phyloP scores from a whole-genome alignment of 2,797 vertebrate genomes.

The Sebastes elongatus region DNA sequence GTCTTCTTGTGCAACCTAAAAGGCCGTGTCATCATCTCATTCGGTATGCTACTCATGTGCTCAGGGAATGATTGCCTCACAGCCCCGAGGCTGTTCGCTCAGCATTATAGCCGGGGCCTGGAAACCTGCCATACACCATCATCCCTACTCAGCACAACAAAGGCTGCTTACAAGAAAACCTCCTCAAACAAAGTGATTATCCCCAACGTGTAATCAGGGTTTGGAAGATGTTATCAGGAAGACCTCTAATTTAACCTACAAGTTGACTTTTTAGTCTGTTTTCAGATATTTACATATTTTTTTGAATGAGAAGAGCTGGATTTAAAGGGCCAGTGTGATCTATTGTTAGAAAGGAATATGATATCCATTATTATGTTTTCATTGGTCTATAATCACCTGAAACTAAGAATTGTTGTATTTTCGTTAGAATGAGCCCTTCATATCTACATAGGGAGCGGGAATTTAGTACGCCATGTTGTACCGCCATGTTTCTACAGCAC shows the following conservation, averaged over 20 bases:
- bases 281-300: background rate
- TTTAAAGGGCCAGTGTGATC: background rate
- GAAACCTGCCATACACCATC: slow-evolving; percentile 44
- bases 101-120: slow-evolving; percentile 29
- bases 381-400: too few relatives aligned
- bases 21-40: slow-evolving; percentile 42
- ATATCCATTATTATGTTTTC: too few relatives aligned
- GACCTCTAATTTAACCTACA: slow-evolving; percentile 12
- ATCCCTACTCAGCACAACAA: slow-evolving; percentile 38
- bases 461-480: too few relatives aligned
- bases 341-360: too few relatives aligned
- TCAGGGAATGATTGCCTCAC: slow-evolving; percentile 37
- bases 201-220: slow-evolving; percentile 8
- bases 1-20: slow-evolving; percentile 26
- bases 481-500: too few relatives aligned
- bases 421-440: too few relatives aligned
- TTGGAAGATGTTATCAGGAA: background rate
- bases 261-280: background rate
- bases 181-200: slow-evolving; percentile 32
- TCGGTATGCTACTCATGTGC: slow-evolving; percentile 42
- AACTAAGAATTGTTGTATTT: too few relatives aligned
- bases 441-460: too few relatives aligned
- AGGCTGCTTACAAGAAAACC: slow-evolving; percentile 29
- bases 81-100: slow-evolving; percentile 46
- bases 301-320: background rate